phyloP scores from a whole-genome alignment of 2,888 invertebrate species.

The Bruchidius siliquastri region DNA sequence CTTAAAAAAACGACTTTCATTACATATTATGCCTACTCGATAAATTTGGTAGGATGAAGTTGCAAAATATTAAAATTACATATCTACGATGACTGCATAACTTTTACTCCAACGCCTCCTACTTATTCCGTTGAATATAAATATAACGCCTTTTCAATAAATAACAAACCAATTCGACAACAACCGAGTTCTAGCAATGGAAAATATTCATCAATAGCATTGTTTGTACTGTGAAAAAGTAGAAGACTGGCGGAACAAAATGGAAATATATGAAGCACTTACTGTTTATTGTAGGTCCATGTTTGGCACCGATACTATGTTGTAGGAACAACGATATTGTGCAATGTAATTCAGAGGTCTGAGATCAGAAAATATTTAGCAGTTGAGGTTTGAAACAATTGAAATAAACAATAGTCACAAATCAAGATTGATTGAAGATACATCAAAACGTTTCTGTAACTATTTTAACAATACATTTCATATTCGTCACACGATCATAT shows the following conservation, averaged over 20 bases:
- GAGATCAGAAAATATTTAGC: constrained; percentile 34
- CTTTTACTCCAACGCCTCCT: no score
- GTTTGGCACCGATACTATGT: constrained; percentile 28
- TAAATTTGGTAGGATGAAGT: no score
- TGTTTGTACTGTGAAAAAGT: constrained; percentile 19
- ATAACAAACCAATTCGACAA: no score
- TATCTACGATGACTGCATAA: no score
- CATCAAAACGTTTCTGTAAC: background rate
- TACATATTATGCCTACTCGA: no score
- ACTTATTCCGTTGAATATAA: no score
- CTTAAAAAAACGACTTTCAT: no score
- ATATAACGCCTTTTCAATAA: no score
- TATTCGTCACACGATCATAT: no score
- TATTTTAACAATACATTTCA: no score
- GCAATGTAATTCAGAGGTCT: constrained; percentile 36
- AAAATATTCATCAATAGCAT: background rate
- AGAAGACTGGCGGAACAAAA: background rate
- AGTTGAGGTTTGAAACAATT: background rate
- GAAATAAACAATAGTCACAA: background rate
- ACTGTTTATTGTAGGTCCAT: background rate
- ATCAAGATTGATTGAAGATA: background rate
- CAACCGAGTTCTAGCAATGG: no score
- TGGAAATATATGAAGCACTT: background rate
- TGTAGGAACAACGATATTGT: constrained; percentile 31
- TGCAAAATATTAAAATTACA: no score